Evolutionary conservation across 2,888 invertebrate species (phyloP), one percentile per base, ranked within the genome.

Genomic region (Cantharis rufa): DNA sequence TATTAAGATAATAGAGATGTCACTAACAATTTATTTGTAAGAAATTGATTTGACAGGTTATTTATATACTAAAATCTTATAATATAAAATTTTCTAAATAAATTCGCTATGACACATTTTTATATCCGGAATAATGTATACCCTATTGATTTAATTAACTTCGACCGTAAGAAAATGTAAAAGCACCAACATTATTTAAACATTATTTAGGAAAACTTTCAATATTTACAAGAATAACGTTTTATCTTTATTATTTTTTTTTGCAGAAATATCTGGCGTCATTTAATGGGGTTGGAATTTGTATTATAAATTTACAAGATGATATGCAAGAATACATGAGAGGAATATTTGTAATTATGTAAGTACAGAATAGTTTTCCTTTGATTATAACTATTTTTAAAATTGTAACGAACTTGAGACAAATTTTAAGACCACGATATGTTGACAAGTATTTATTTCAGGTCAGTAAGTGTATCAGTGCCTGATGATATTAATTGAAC

Each of bases 321-420:
- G 91, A 93, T 82, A 92, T 93, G 89, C 92, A 92, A 80, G 92
- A 92, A 82, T 93, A 93, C 82, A 90, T 91, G 85, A 88, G 92
- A 79, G 91, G 92, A 48, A 89, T 92, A 16, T 93, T 93, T 83
- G 87, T 93, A 21, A 88, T 91, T 28, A 91, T 92, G 92, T 92
- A 86, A 92, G 92, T 91, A 83, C 70, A 24, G 28, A 15, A 62
- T 62, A 63, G 64, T 64, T 72, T 66, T n/a, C 11, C 63, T 24
- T 24, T 24, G 24, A 24, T 24, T n/a, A 15, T 11, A 15, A 3
- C 7, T 16, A 16, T 10, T 18, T 64, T 16, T 48, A 48, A 48
- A 48, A 48, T 48, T 48, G 2, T 5, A 1, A n/a, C 0, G n/a
- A 48, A 48, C 4, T n/a, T 48, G 11, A n/a, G 13, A n/a, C 5